Base-by-base conservation (phyloP, 2,113 vertebrate genomes). In the Aix galericulata region DNA sequence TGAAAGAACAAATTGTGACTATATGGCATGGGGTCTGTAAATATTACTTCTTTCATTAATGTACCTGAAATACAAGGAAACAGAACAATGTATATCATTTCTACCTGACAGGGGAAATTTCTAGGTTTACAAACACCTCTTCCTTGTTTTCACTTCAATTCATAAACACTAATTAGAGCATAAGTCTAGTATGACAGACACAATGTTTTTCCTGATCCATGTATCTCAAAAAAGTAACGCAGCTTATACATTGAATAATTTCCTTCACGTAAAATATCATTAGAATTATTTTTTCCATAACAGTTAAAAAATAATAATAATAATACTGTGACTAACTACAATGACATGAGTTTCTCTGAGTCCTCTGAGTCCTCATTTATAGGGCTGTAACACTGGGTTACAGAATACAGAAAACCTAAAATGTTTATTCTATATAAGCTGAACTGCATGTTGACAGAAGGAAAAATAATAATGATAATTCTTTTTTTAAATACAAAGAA, bases 1-100 rank as follows among this genome's bases (percentile, higher is more conserved):
- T 97, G 84, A 96, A 97, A 96, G 82, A 91, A 96, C 62, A 94
- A 95, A 95, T 91, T 80, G 17, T 96, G 93, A 96, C 74, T 96
- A 83, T 80, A 93, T 93, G 76, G 36, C 50, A 96, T 72, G 72
- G 56, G 50, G 67, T 97, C 71, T 75, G 78, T 91, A 95, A 86
- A 82, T 96, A 95, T 97, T 97, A 88, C 60, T 52, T 20, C 58
- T 94, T 96, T 97, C 88, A 97, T 97, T 97, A 97, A 69, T 52
- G 32, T 40, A 96, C 36, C 53, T 86, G 74, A 91, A 94, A 95
- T 74, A 89, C 63, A 48, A 69, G 91, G 91, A 94, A 95, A 62
- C 11, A 52, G 81, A 96, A 94, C 92, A 97, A 89, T 77, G 80
- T 58, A 12, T 81, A 92, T 64, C 50, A 73, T 16, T 75, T 50